A percentile compares a stretch with the other conserved stretches of the same genome.
These are phyloP conservation scores for human (Homo sapiens) DNA, from an alignment of 2,113 vertebrate genomes.

Conservation along the genomic window DNA sequence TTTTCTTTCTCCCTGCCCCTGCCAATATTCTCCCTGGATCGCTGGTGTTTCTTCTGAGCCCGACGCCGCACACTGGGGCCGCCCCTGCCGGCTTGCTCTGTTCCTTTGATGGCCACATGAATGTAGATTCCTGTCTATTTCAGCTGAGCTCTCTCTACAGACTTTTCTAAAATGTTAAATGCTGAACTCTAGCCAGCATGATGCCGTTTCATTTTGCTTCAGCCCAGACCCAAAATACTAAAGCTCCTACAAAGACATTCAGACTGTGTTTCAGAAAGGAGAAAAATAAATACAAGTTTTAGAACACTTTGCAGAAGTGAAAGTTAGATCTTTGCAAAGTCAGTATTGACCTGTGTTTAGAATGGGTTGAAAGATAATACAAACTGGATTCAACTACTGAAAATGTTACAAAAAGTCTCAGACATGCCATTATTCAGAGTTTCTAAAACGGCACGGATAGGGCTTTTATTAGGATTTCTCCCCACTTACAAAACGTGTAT, in stretches of 20 bases:
- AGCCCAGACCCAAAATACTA: constrained; percentile 17
- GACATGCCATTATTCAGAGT: not conserved
- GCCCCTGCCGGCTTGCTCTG: not conserved
- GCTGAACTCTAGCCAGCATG: constrained; percentile 49
- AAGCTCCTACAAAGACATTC: constrained; percentile 37
- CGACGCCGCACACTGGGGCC: not conserved
- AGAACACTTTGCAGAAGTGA: not conserved
- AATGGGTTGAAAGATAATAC: not conserved
- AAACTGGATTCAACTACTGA: not conserved
- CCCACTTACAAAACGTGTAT: not conserved
- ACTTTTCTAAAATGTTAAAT: constrained; percentile 47
- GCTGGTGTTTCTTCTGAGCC: not conserved
- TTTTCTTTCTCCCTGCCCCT: not conserved
- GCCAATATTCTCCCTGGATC: not conserved
- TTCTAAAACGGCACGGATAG: not conserved
- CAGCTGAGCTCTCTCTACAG: constrained; percentile 24
- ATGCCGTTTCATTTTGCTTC: constrained; percentile 15
- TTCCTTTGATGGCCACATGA: not conserved
- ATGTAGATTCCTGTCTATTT: constrained; percentile 38
- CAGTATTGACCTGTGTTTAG: constrained; percentile 12
- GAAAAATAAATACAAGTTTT: constrained; percentile 47
- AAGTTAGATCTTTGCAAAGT: constrained; percentile 31
- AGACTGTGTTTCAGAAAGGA: constrained; percentile 50
- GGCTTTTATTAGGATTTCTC: not conserved
- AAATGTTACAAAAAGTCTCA: not conserved